Evolutionary conservation across 2,888 invertebrate species (phyloP).

Genomic region (Serrognathus titanus): DNA sequence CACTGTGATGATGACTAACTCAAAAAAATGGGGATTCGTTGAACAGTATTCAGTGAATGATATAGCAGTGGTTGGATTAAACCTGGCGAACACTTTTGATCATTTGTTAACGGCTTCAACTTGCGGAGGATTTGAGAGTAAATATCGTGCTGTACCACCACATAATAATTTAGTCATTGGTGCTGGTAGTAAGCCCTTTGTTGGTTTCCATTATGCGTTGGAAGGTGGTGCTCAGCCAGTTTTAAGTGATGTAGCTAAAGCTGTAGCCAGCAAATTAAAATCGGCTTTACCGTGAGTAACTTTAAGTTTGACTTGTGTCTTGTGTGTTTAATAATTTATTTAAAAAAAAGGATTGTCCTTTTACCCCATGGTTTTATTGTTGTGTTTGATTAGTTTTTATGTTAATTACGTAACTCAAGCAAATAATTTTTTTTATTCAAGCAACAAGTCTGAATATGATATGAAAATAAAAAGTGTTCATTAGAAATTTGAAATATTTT

Average conservation of each 20-base stretch:
- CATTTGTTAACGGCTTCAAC: conserved; percentile 79
- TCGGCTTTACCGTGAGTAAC: conserved; percentile 70
- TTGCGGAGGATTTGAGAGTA: conserved; percentile 69
- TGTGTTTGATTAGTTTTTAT: too few relatives aligned
- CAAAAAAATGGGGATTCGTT: conserved; percentile 84
- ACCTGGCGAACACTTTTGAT: conserved; percentile 76
- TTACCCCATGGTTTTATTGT: too few relatives aligned
- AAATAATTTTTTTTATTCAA: too few relatives aligned
- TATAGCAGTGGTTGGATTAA: conserved; percentile 71
- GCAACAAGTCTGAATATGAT: too few relatives aligned
- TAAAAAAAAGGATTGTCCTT: too few relatives aligned
- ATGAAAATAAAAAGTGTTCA: too few relatives aligned
- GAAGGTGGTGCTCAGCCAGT: conserved; percentile 78
- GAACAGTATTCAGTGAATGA: conserved; percentile 74
- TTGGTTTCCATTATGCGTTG: conserved; percentile 85
- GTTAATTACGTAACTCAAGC: too few relatives aligned
- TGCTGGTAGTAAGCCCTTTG: conserved; percentile 77
- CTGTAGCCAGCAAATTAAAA: conserved; percentile 84
- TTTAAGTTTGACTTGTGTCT: too few relatives aligned
- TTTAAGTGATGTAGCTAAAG: conserved; percentile 88
- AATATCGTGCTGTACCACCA: conserved; percentile 70
- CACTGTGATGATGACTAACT: conserved; percentile 54
- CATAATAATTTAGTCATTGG: conserved; percentile 73
- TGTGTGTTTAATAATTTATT: too few relatives aligned
- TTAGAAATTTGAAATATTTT: too few relatives aligned